Evolutionary conservation across 2,888 invertebrate species (phyloP), one percentile per base, ranked within the genome.

Genomic region (Pachliopta kotzebuea): DNA sequence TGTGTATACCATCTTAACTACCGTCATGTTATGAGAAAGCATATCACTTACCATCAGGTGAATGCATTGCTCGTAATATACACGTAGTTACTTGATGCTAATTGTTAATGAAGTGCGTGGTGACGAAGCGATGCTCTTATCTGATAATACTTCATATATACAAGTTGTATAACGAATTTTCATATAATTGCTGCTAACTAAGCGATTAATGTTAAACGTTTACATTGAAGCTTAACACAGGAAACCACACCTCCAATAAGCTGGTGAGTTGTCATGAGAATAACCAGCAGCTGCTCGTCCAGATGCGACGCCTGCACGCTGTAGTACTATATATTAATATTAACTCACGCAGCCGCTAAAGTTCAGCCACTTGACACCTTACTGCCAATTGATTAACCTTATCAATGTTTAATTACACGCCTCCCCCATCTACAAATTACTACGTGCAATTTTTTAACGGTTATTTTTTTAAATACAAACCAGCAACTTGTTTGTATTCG

Each of bases 301-400:
- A 60, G 60, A 56, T 60, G 59, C 49, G 24, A 24, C 52, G 37
- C 20, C n/a, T 31, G 50, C 21, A 26, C 42, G 60, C 31, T 56
- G 60, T 60, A 52, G 60, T 49, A 20, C 37, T 63, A 42, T 60
- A 23, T 42, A 53, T 60, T 61, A 60, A 57, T 60, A 60, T 45
- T 45, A 57, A 56, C 45, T 26, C 42, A 18, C 50, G 24, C 29
- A 4, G 49, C 60, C 14, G 29, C 45, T 60, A 57, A 65, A 65
- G 65, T 60, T 60, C 60, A 65, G 18, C 52, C 45, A 29, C 29
- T 56, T 60, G 65, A 60, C 60, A 45, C 60, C 45, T 52, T 37
- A 45, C 56, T 60, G 53, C 57, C 60, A 65, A 65, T 65, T 65
- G 60, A 65, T 65, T 57, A 56, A 57, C 60, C 26, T 65, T 60